Conservation (phyloP, 1,140 invertebrate genomes). For the Drosophila orosa region DNA sequence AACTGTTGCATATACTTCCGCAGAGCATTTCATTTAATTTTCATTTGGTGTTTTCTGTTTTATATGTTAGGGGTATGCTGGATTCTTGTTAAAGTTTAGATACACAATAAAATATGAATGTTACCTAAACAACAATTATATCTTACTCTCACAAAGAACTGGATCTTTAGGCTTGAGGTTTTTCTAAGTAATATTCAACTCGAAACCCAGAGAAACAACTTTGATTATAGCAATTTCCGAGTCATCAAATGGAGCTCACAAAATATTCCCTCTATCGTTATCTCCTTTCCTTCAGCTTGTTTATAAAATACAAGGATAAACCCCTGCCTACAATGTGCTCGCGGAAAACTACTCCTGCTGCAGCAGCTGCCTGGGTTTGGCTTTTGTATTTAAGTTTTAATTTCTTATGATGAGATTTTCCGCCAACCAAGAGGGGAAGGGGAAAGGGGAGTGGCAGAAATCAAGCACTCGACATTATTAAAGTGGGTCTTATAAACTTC, state of each 20-base stretch:
- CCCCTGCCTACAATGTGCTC: constrained; percentile 4
- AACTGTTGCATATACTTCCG: constrained; percentile 54
- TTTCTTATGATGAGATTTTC: constrained; percentile 72
- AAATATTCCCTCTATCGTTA: background rate
- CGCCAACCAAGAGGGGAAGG: constrained; percentile 13
- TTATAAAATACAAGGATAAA: constrained; percentile 12
- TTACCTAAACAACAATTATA: background rate
- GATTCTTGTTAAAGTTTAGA: background rate
- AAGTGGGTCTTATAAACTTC: constrained; percentile 79
- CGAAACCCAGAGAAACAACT: background rate
- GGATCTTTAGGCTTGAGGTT: background rate
- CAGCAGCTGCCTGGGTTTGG: constrained; percentile 18
- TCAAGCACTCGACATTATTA: constrained; percentile 81
- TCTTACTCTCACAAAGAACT: background rate
- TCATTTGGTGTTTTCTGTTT: constrained; percentile 7
- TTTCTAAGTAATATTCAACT: background rate
- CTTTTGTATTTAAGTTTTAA: constrained; percentile 76
- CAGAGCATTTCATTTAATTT: constrained; percentile 19
- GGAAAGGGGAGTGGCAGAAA: constrained; percentile 40
- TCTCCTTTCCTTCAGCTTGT: background rate
- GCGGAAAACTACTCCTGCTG: constrained; percentile 5
- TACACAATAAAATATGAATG: background rate
- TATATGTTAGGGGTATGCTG: background rate
- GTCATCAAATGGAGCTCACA: background rate
- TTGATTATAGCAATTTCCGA: background rate